These are phyloP conservation scores for Eurystomus glaucurus DNA, from an alignment of 2,797 vertebrate genomes.

Conservation along the genomic window DNA sequence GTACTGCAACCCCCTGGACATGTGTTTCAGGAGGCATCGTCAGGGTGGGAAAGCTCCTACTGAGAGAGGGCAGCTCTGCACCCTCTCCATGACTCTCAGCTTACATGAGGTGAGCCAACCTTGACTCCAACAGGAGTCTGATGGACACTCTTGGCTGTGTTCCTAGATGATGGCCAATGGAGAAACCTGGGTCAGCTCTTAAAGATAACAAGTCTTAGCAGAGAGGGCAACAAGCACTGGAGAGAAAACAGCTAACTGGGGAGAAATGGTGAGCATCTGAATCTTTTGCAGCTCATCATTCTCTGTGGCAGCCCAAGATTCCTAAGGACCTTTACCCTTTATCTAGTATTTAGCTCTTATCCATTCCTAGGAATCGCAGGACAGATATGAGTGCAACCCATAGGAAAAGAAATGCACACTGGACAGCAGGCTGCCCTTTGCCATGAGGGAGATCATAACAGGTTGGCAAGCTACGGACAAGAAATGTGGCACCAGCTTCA, in stretches of 20 bases:
- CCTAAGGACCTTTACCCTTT: not conserved
- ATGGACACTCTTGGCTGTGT: not conserved
- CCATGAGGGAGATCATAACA: not conserved
- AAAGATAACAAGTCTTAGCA: not conserved
- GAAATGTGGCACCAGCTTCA: not conserved
- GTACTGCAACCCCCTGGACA: not conserved
- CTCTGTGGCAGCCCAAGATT: not conserved
- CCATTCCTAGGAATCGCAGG: not conserved
- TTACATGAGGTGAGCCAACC: not conserved
- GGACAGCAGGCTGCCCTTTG: not conserved
- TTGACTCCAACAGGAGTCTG: not conserved
- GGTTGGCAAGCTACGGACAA: not conserved
- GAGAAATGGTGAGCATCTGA: not conserved
- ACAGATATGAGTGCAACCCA: not conserved
- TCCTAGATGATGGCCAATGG: rapidly evolving
- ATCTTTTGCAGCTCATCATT: not conserved
- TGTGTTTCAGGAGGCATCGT: not conserved
- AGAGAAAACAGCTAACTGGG: not conserved
- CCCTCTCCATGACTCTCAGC: rapidly evolving
- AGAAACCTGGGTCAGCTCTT: not conserved
- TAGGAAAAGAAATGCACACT: not conserved
- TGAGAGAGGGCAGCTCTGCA: not conserved
- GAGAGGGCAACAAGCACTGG: not conserved
- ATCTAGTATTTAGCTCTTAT: not conserved
- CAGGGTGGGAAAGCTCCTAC: not conserved